These are phyloP conservation scores for Megalops cyprinoides DNA, from an alignment of 2,797 vertebrate genomes.

Conservation along the genomic window DNA sequence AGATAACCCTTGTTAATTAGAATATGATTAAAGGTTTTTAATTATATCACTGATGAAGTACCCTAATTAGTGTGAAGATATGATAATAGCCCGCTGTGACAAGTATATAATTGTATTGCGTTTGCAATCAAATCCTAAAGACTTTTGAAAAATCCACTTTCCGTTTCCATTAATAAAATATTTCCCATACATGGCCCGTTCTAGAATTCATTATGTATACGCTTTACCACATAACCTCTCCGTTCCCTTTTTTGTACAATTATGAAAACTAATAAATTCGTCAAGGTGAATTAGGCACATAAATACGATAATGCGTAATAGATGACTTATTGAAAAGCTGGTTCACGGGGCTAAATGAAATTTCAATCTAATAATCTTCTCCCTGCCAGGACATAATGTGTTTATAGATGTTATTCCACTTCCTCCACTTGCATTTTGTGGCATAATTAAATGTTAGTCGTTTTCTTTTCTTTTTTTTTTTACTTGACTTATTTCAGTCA, in stretches of 20 bases:
- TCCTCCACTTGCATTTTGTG: slow-evolving; percentile 76
- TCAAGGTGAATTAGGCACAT: slow-evolving; percentile 81
- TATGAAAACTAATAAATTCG: slow-evolving; percentile 86
- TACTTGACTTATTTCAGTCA: slow-evolving; percentile 82
- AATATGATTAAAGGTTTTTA: slow-evolving; percentile 88
- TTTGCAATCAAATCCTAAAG: slow-evolving; percentile 77
- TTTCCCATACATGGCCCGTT: slow-evolving; percentile 74
- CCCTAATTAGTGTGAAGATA: slow-evolving; percentile 87
- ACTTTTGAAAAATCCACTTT: slow-evolving; percentile 72
- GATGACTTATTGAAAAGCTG: slow-evolving; percentile 79
- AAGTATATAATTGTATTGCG: slow-evolving; percentile 65
- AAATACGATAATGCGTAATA: slow-evolving; percentile 80
- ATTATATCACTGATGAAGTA: slow-evolving; percentile 85
- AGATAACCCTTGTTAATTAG: slow-evolving; percentile 91
- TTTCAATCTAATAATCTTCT: slow-evolving; percentile 86
- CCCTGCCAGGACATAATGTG: slow-evolving; percentile 79
- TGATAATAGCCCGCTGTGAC: slow-evolving; percentile 85
- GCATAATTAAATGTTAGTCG: slow-evolving; percentile 84
- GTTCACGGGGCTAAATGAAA: slow-evolving; percentile 84
- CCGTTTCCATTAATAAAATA: slow-evolving; percentile 77
- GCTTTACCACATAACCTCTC: slow-evolving; percentile 67
- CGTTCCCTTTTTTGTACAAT: slow-evolving; percentile 76
- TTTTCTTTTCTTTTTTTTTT: slow-evolving; percentile 79
- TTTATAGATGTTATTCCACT: slow-evolving; percentile 84
- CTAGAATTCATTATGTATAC: slow-evolving; percentile 75